Base-by-base conservation (phyloP, 2,113 vertebrate species). In the Dendropsophus ebraccatus region DNA sequence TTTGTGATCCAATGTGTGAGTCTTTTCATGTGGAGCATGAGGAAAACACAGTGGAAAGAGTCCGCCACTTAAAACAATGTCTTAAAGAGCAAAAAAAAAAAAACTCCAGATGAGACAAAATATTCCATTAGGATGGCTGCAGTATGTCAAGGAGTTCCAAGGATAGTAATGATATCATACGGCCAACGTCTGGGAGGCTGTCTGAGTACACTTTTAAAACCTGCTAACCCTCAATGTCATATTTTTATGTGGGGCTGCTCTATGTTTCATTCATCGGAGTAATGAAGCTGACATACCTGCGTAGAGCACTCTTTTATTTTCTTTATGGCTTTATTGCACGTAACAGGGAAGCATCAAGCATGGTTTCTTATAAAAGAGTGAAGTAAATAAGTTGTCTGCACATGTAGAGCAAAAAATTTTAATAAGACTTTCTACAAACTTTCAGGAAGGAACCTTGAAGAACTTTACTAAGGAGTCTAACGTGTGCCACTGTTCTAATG, bases 21-120 rank as follows among this genome's bases (percentile, higher is more conserved):
- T 62, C 28, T 79, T 70, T 85, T 80, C 76, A 72, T 80, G 49
- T 80, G 77, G 56, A 25, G 62, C 75, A 69, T 21, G 49, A 80
- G 47, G 76, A 56, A 86, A 70, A 79, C 60, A 67, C 84, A 79
- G 25, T 80, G 76, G 60, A 80, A 56, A 80, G 67, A 72, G 50
- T 69, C 84, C 69, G 25, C 45, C 62, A 72, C 52, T 86, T 79
- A 86, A 58, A 86, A 86, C 77, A 70, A 80, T 72, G 67, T 69
- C 62, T 70, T 49, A 35, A 6, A 28, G 23, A 76, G n/a, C n/a
- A 49, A 37, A 60, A 62, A 2, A 23, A 60, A 79, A 79, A 54
- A 80, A 45, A 14, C n/a, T 37, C 35, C 58, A 52, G 41, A 85
- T 67, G 47, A 85, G 83, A 79, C 47, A 85, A 83, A 82, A 83